These are phyloP conservation scores for Perca fluviatilis DNA, from an alignment of 2,113 vertebrate species.

Conservation along the genomic window DNA sequence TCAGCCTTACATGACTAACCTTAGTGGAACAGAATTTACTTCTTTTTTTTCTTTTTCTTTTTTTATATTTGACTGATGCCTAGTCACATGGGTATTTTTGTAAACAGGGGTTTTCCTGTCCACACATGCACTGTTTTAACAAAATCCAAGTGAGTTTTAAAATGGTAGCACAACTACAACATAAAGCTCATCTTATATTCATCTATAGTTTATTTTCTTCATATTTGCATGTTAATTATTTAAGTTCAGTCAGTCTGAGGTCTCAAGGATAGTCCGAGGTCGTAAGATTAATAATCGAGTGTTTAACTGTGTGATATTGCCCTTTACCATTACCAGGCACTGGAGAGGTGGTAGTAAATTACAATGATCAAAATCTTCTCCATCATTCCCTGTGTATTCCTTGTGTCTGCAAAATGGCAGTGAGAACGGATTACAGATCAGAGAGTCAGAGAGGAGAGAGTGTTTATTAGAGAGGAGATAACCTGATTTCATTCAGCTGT, in stretches of 20 bases:
- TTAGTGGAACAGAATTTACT: not conserved
- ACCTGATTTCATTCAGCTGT: conserved; percentile 52
- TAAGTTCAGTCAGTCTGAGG: not conserved
- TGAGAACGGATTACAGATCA: conserved; percentile 51
- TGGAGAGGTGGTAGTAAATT: conserved; percentile 52
- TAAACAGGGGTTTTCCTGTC: too few relatives aligned
- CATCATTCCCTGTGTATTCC: conserved; percentile 23
- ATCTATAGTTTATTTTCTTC: not conserved
- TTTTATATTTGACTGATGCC: too few relatives aligned
- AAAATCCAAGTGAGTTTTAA: too few relatives aligned
- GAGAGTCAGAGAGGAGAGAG: conserved; percentile 32
- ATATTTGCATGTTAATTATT: conserved; percentile 11
- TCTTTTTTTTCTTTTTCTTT: not conserved
- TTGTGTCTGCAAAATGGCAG: conserved; percentile 37
- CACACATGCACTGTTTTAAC: too few relatives aligned
- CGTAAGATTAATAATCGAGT: conserved; percentile 14
- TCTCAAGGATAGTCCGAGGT: conserved; percentile 13
- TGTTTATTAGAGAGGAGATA: conserved; percentile 55
- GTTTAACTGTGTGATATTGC: conserved; percentile 31
- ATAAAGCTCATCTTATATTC: not conserved
- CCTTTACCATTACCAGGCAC: conserved; percentile 29
- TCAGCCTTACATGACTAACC: conserved; percentile 9
- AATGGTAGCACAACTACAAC: not conserved
- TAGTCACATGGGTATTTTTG: too few relatives aligned
- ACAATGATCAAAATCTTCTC: conserved; percentile 39